A percentile compares a stretch with the other conserved stretches of the same genome.
phyloP scores from a whole-genome alignment of 2,888 invertebrate genomes.

The Calliphora vomitoria region DNA sequence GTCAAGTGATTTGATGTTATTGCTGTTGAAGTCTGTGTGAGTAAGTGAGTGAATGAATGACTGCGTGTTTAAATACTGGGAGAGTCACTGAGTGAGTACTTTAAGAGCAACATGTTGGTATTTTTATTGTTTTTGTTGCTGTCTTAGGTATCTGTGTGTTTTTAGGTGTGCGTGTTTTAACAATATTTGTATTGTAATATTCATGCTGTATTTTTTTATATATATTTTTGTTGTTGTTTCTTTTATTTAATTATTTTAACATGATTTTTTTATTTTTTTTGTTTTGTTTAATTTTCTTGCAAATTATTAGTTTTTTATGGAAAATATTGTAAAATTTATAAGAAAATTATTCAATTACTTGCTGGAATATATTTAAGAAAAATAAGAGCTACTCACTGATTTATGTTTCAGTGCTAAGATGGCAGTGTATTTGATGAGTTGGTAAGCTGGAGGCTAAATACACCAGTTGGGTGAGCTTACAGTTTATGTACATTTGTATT shows the following conservation, averaged over 20 bases:
- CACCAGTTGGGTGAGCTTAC: neutral
- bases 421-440: neutral
- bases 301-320: slow-evolving; percentile 34
- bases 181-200: slow-evolving; percentile 44
- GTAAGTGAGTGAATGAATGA: neutral
- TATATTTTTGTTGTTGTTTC: neutral
- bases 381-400: neutral
- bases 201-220: slow-evolving; percentile 39
- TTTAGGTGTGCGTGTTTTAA: slow-evolving; percentile 51
- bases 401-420: neutral
- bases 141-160: neutral
- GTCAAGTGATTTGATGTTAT: slow-evolving; percentile 31
- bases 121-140: neutral
- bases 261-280: slow-evolving; percentile 32
- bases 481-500: neutral
- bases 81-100: neutral
- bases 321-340: slow-evolving; percentile 33
- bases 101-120: slow-evolving; percentile 35
- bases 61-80: slow-evolving; percentile 9
- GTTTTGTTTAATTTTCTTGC: slow-evolving; percentile 12
- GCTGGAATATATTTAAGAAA: slow-evolving; percentile 10
- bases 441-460: neutral
- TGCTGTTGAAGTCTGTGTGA: neutral
- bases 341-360: slow-evolving; percentile 62
- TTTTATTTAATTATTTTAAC: slow-evolving; percentile 61